Conservation (phyloP, 2,797 vertebrate species). For the Brotula barbata region DNA sequence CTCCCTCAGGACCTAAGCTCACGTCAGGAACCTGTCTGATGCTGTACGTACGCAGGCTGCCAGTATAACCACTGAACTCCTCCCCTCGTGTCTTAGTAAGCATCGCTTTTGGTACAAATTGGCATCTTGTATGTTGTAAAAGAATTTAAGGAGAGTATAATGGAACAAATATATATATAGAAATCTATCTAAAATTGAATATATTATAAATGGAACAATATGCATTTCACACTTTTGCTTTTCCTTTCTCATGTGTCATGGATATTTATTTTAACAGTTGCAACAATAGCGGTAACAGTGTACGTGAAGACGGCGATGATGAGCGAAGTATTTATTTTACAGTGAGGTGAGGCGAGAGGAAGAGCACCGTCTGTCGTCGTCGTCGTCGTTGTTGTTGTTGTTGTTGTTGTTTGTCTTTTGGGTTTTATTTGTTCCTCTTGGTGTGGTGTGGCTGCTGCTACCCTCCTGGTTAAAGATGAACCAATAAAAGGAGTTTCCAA, state of each 20-base stretch:
- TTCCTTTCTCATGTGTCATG: conserved; percentile 69
- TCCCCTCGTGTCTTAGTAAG: conserved; percentile 69
- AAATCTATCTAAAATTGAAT: conserved; percentile 73
- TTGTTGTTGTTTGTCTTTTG: conserved; percentile 61
- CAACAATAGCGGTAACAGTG: conserved; percentile 45
- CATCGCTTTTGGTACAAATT: conserved; percentile 78
- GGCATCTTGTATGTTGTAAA: conserved; percentile 80
- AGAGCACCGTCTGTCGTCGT: conserved; percentile 45
- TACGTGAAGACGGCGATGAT: conserved; percentile 34
- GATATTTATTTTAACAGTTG: conserved; percentile 79
- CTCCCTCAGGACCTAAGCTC: conserved; percentile 23
- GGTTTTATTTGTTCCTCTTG: conserved; percentile 60
- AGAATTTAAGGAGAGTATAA: conserved; percentile 78
- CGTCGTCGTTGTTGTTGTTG: conserved; percentile 31
- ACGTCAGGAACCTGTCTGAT: conserved; percentile 43
- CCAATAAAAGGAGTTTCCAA: conserved; percentile 80
- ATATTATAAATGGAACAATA: conserved; percentile 70
- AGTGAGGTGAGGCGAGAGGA: conserved; percentile 53
- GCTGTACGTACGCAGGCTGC: conserved; percentile 64
- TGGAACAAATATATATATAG: conserved; percentile 74
- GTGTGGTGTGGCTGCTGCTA: conserved; percentile 72
- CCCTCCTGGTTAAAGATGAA: conserved; percentile 73
- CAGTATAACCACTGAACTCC: conserved; percentile 66
- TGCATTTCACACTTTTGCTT: conserved; percentile 63
- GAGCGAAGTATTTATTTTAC: conserved; percentile 75